Evolutionary conservation across 2,888 invertebrate genomes (phyloP).

Genomic region (Tiphia femorata): DNA sequence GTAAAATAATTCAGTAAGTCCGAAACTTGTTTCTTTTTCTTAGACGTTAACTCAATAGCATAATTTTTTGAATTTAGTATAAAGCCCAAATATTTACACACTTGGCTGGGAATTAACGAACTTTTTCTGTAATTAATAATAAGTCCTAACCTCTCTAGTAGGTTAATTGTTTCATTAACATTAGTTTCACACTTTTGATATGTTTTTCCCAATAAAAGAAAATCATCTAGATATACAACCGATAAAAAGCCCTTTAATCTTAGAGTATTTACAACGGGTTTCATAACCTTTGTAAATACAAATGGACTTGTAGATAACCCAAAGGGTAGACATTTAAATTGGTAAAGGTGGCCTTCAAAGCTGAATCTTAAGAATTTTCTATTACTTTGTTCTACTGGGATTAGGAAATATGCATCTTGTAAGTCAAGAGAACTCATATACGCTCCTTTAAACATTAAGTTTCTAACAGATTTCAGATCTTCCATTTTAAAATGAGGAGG

Average conservation of each 20-base stretch:
- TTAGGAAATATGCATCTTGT: background rate
- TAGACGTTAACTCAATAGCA: constrained; percentile 20
- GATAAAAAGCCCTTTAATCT: constrained; percentile 11
- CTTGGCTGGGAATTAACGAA: constrained; percentile 6
- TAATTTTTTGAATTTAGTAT: constrained; percentile 19
- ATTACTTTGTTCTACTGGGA: background rate
- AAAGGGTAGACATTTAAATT: background rate
- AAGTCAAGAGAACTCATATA: background rate
- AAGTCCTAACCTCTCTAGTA: constrained; percentile 10
- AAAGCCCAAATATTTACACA: constrained; percentile 21
- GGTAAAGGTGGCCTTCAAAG: background rate
- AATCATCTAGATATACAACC: constrained; percentile 34
- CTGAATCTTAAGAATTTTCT: constrained; percentile 8
- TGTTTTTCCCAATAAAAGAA: constrained; percentile 8
- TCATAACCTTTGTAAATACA: background rate
- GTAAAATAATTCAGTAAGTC: constrained; percentile 10
- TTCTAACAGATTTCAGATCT: constrained; percentile 15
- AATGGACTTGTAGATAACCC: constrained; percentile 33
- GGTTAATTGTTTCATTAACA: background rate
- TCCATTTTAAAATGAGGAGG: background rate
- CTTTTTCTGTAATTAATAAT: constrained; percentile 16
- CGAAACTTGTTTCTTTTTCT: constrained; percentile 20
- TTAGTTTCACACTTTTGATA: constrained; percentile 1
- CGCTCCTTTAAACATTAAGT: background rate
- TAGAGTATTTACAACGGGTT: background rate